Percentiles rank a stretch among this genome's conserved stretches.
phyloP scores from a whole-genome alignment of 2,113 vertebrate genomes.

The Nothocercus nigrocapillus region DNA sequence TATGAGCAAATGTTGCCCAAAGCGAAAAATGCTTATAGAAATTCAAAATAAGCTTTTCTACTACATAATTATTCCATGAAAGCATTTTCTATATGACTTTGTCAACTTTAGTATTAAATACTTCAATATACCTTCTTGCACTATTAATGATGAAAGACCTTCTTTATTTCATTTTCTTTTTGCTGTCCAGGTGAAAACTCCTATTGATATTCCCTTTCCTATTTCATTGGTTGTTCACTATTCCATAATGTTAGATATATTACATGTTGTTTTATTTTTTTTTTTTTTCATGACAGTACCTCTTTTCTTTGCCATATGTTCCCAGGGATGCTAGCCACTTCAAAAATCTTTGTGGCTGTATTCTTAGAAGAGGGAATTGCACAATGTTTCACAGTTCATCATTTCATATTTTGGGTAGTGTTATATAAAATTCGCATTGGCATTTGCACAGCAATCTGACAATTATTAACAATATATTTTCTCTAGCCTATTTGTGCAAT shows the following conservation, averaged over 20 bases:
- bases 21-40: background rate
- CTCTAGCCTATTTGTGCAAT: conserved; percentile 54
- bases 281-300: background rate
- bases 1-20: background rate
- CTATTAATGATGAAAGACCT: background rate
- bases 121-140: background rate
- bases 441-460: conserved; percentile 57
- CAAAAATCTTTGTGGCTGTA: background rate
- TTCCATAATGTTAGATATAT: background rate
- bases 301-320: background rate
- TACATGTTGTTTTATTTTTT: background rate
- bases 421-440: conserved; percentile 67
- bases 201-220: background rate
- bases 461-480: conserved; percentile 80
- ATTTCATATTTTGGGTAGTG: conserved; percentile 25
- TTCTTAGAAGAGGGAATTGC: conserved; percentile 5
- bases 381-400: conserved; percentile 9
- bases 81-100: background rate
- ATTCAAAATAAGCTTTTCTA: background rate
- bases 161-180: background rate
- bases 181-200: background rate
- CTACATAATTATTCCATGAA: background rate
- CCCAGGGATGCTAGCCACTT: background rate
- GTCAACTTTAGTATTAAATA: background rate
- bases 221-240: background rate